These are phyloP conservation scores for Rhyacophila evoluta DNA, from an alignment of 2,888 invertebrate genomes.

Conservation along the genomic window DNA sequence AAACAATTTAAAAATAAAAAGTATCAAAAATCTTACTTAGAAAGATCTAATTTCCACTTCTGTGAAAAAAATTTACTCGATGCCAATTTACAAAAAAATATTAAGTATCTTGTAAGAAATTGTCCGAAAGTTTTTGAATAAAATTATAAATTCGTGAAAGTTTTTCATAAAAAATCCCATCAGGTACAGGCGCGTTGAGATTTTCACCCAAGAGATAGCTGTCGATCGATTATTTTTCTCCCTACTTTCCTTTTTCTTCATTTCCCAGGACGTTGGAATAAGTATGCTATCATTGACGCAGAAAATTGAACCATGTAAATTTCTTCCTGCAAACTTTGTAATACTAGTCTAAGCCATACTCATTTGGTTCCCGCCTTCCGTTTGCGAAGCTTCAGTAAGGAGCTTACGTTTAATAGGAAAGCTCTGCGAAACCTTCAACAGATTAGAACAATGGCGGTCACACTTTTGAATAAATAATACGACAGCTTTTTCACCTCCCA, in stretches of 20 bases:
- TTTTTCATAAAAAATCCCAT: constrained; percentile 25
- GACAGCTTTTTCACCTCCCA: background rate
- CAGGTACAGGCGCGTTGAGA: background rate
- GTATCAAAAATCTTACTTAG: background rate
- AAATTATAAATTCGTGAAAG: background rate
- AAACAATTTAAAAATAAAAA: too few relatives aligned
- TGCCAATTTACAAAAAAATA: background rate
- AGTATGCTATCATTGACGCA: constrained; percentile 36
- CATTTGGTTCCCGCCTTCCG: constrained; percentile 23
- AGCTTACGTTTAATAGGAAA: constrained; percentile 40
- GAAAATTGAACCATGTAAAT: constrained; percentile 49
- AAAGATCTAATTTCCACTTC: background rate
- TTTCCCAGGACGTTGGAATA: constrained; percentile 27
- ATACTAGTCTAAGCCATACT: constrained; percentile 32
- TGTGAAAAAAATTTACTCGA: background rate
- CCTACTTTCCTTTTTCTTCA: constrained; percentile 23
- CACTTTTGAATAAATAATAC: constrained; percentile 11
- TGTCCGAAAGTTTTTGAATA: constrained; percentile 4
- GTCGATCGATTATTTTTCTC: constrained; percentile 23
- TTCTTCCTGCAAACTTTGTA: constrained; percentile 40
- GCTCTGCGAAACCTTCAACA: constrained; percentile 31
- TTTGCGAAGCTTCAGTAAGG: constrained; percentile 19
- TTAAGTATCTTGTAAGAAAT: constrained; percentile 13
- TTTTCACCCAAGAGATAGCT: background rate
- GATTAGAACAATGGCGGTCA: constrained; percentile 30